Conservation (phyloP, 2,113 vertebrate species). For the Python bivittatus region DNA sequence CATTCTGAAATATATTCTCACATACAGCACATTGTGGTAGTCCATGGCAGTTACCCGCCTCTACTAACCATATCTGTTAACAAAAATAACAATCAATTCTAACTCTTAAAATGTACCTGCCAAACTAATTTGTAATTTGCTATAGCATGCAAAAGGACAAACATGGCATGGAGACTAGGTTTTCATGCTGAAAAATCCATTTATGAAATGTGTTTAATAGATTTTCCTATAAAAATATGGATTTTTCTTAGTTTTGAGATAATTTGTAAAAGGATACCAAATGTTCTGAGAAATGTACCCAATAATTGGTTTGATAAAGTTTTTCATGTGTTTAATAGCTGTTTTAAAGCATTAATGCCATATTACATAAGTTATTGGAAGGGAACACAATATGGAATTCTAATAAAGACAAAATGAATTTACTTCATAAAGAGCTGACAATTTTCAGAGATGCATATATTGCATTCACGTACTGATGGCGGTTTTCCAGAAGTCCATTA, state of each 20-base stretch:
- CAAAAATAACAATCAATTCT: slow-evolving; percentile 39
- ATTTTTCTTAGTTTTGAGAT: slow-evolving; percentile 29
- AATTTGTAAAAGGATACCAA: slow-evolving; percentile 8
- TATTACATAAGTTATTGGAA: slow-evolving; percentile 38
- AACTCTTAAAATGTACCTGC: slow-evolving; percentile 39
- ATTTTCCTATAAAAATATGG: slow-evolving; percentile 36
- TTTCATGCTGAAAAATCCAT: slow-evolving; percentile 44
- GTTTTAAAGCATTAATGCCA: slow-evolving; percentile 23
- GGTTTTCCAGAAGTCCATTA: slow-evolving; percentile 56
- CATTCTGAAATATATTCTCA: not conserved
- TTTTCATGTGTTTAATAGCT: slow-evolving; percentile 15
- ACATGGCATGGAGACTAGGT: slow-evolving; percentile 10
- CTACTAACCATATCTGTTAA: not conserved
- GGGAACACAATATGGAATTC: slow-evolving; percentile 35
- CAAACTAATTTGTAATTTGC: slow-evolving; percentile 48
- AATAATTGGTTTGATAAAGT: not conserved
- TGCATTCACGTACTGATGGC: slow-evolving; percentile 44
- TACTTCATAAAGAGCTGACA: slow-evolving; percentile 27
- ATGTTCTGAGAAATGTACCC: slow-evolving; percentile 33
- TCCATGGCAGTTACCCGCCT: not conserved
- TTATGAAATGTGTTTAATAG: slow-evolving; percentile 51
- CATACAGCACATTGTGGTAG: not conserved
- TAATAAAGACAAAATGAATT: slow-evolving; percentile 29
- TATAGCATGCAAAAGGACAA: slow-evolving; percentile 48
- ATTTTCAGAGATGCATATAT: slow-evolving; percentile 18